Evolutionary conservation across 92 coral and sea anemone genomes (phyloP).

Genomic region (Plumapathes pennacea): DNA sequence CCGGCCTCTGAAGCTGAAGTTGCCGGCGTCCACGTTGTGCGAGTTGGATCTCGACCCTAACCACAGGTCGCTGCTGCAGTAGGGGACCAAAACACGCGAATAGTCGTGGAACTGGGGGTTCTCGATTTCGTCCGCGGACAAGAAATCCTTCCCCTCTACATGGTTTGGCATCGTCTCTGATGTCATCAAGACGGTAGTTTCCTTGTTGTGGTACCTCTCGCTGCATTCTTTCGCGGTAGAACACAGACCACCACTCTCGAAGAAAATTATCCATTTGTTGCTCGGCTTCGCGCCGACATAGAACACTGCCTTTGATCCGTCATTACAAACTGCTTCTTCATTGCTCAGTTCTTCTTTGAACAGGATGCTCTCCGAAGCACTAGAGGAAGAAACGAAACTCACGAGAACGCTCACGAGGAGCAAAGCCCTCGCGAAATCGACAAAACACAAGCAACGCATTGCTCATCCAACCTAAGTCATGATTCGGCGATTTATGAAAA

Average conservation of each 20-base stretch:
- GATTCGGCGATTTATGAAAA: no score
- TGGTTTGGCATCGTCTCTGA: conserved; percentile 27
- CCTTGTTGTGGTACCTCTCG: conserved; percentile 35
- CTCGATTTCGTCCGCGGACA: conserved; percentile 20
- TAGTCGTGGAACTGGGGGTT: conserved; percentile 44
- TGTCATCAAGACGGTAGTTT: conserved; percentile 50
- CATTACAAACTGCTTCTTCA: conserved; percentile 48
- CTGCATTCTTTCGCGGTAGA: conserved; percentile 45
- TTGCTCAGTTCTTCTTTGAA: no score
- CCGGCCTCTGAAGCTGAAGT: conserved; percentile 45
- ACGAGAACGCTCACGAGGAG: no score
- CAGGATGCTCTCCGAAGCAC: no score
- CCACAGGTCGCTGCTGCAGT: conserved; percentile 66
- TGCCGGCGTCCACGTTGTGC: conserved; percentile 22
- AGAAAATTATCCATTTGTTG: conserved; percentile 46
- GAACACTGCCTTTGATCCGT: conserved; percentile 43
- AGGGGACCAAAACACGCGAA: conserved; percentile 53
- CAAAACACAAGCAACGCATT: no score
- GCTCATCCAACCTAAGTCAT: no score
- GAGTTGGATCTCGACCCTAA: conserved; percentile 29
- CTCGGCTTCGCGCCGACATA: conserved; percentile 16
- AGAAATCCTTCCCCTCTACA: conserved; percentile 39
- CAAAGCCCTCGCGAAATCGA: no score
- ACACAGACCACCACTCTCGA: conserved; percentile 67
- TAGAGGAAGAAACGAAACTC: no score